Base-by-base conservation (phyloP, 1,140 invertebrate genomes). In the Eciton burchellii region DNA sequence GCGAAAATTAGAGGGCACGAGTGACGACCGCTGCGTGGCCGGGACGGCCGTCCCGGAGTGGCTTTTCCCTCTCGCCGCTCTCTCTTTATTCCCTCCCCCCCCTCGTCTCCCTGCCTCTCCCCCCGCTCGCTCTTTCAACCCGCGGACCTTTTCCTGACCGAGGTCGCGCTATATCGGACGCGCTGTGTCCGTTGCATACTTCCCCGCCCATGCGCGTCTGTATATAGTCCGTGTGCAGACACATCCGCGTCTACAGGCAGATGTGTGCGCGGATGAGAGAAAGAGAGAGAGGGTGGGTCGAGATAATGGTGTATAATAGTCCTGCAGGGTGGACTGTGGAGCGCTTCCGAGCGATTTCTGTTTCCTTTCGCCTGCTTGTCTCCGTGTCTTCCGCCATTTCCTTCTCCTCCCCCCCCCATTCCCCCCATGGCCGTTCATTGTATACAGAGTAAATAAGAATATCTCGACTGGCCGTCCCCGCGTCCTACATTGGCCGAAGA, bases 241-340 rank as follows among this genome's bases (percentile, higher is more conserved):
- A n/a, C n/a, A n/a, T n/a, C 49, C 1, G 49, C 5, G 49, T n/a
- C 14, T 52, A n/a, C n/a, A n/a, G n/a, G n/a, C n/a, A n/a, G n/a
- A 0, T 14, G 45, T 21, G n/a, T 26, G 63, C 47, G 21, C 16
- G 12, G 45, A 12, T 3, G 1, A 35, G 5, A 8, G 12, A 45
- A 45, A n/a, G 52, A 9, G 24, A 19, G 41, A 19, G 43, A 24
- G 81, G 41, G 41, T 82, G 72, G 60, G 65, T 82, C 71, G 81
- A 82, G 72, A 82, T 82, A 82, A 82, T 82, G 72, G 81, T 77
- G 59, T 77, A 77, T 82, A 82, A 82, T 82, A 82, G 81, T 82
- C 60, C 41, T 60, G 59, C 81, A 56, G 65, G 49, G 81, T 77
- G 66, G 81, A 74, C 72, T 77, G 62, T 29, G 57, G 29, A 76